Percentiles rank a stretch among this genome's conserved stretches.
Evolutionary conservation across 1,140 invertebrate genomes (phyloP).

Genomic region (Brachionus koreanus): DNA sequence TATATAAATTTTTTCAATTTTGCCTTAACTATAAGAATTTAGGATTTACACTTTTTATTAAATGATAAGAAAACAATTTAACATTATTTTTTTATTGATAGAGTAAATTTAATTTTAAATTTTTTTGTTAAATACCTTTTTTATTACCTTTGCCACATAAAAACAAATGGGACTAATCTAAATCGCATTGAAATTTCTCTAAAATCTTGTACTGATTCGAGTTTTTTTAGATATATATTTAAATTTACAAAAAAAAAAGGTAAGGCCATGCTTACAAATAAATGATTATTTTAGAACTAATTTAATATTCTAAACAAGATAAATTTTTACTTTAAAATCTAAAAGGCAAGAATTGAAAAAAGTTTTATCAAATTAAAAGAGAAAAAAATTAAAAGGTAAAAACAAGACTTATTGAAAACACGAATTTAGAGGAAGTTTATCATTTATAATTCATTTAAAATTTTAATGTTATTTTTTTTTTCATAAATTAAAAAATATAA

Average conservation of each 20-base stretch:
- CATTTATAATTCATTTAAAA: not conserved
- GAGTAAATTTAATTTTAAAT: not conserved
- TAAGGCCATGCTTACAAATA: not conserved
- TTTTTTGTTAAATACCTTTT: not conserved
- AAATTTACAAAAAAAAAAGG: not conserved
- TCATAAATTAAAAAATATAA: not conserved
- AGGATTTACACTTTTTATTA: not conserved
- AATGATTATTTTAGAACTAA: not conserved
- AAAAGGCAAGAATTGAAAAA: too few species aligned
- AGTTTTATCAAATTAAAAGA: too few species aligned
- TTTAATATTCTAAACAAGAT: not conserved
- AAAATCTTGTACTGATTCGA: not conserved
- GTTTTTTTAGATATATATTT: not conserved
- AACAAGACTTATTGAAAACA: not conserved
- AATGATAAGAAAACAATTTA: not conserved
- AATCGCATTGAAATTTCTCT: not conserved
- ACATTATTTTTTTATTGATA: conserved; percentile 5
- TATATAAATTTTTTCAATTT: too few species aligned
- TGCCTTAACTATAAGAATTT: not conserved
- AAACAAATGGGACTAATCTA: not conserved
- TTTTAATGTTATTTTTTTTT: not conserved
- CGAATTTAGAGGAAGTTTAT: not conserved
- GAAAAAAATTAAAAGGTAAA: too few species aligned
- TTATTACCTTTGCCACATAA: not conserved
- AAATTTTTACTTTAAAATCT: too few species aligned